A percentile compares a stretch with the other conserved stretches of the same genome.
Conservation (phyloP, 1,140 invertebrate genomes). For the Pantala flavescens region DNA sequence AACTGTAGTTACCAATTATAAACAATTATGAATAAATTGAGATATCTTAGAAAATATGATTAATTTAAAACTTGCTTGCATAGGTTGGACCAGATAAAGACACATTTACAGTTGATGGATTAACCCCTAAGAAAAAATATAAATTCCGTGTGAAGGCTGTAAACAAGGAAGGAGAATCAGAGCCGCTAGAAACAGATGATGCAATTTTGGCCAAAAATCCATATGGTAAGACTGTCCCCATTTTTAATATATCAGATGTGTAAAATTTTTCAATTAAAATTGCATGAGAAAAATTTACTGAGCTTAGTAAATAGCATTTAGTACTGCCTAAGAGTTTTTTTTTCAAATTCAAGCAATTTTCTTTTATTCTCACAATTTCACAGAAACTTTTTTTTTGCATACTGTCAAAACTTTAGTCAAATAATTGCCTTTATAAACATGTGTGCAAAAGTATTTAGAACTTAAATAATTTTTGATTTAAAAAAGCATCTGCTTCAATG, state of each 20-base stretch:
- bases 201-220: conserved; percentile 90
- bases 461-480: no score
- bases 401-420: no score
- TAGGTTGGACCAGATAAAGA: conserved; percentile 59
- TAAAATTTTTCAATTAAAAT: background rate
- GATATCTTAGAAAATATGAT: background rate
- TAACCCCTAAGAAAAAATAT: conserved; percentile 95
- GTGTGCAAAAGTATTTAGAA: no score
- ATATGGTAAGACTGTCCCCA: conserved; percentile 81
- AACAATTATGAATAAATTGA: no score
- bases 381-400: no score
- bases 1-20: no score
- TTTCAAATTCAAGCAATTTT: background rate
- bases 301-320: no score
- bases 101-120: conserved; percentile 77
- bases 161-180: conserved; percentile 96
- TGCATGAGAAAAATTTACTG: no score
- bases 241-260: conserved; percentile 13
- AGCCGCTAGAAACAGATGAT: conserved; percentile 84
- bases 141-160: conserved; percentile 97
- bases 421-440: no score
- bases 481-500: no score
- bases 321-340: no score
- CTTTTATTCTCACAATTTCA: background rate
- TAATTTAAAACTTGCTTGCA: conserved; percentile 15